Conservation (phyloP, 1,140 invertebrate genomes). For the Centruroides sculpturatus region DNA sequence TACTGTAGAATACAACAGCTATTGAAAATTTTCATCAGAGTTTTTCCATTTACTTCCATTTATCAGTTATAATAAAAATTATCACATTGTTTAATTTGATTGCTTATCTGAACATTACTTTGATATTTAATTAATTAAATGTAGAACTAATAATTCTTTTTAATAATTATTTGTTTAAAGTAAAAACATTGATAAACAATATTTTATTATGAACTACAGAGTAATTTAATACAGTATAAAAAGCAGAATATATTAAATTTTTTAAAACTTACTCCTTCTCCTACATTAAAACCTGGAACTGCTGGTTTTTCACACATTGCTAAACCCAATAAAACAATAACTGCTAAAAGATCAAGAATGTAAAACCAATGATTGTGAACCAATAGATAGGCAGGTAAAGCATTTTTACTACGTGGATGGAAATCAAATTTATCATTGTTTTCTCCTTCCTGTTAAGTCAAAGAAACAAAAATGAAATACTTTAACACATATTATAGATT, state of each 20-base stretch:
- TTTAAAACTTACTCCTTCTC: background rate
- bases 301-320: constrained; percentile 62
- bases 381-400: constrained; percentile 69
- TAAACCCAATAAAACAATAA: constrained; percentile 57
- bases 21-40: too few species aligned
- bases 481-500: too few species aligned
- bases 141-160: too few species aligned
- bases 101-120: too few species aligned
- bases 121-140: too few species aligned
- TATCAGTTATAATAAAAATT: too few species aligned
- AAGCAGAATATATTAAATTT: background rate
- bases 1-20: too few species aligned
- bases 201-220: background rate
- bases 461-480: too few species aligned
- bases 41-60: too few species aligned
- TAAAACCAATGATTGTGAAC: constrained; percentile 83
- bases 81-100: too few species aligned
- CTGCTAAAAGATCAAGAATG: constrained; percentile 60
- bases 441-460: constrained; percentile 54
- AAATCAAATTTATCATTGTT: constrained; percentile 89
- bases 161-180: too few species aligned
- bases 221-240: background rate
- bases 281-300: background rate
- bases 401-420: constrained; percentile 64
- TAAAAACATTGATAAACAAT: background rate